These are phyloP conservation scores for Sylvia atricapilla DNA, from an alignment of 2,113 vertebrate species.

Conservation along the genomic window DNA sequence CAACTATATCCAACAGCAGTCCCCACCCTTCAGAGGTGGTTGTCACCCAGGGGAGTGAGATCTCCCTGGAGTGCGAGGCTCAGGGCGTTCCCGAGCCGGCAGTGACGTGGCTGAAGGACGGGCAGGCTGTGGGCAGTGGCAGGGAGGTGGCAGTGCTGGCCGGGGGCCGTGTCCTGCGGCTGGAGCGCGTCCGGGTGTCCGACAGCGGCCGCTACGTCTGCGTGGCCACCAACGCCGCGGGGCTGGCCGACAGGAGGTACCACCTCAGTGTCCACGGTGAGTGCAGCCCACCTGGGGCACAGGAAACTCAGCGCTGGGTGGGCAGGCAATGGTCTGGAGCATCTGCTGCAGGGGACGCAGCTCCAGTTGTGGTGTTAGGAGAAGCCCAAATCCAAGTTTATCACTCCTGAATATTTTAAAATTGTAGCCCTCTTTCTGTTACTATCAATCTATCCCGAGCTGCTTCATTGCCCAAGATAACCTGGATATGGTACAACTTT, in stretches of 20 bases:
- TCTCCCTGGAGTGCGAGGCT: constrained; percentile 83
- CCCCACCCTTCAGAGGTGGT: constrained; percentile 64
- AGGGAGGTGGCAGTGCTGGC: constrained; percentile 69
- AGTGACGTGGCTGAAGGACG: constrained; percentile 91
- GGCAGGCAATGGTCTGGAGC: neutral
- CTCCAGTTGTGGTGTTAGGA: neutral
- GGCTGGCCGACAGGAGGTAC: constrained; percentile 87
- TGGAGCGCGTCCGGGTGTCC: constrained; percentile 78
- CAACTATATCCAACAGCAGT: constrained; percentile 76
- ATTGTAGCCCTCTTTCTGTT: neutral
- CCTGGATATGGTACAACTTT: neutral
- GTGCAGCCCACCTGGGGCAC: neutral
- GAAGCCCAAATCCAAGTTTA: neutral
- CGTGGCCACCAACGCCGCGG: constrained; percentile 87
- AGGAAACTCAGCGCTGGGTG: rapidly evolving
- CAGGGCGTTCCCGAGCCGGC: constrained; percentile 83
- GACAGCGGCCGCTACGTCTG: constrained; percentile 91
- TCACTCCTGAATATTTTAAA: neutral
- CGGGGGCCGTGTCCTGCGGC: constrained; percentile 77
- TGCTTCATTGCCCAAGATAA: rapidly evolving
- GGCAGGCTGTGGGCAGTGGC: constrained; percentile 68
- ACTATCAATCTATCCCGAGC: neutral
- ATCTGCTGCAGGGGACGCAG: neutral
- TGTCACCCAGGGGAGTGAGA: constrained; percentile 75
- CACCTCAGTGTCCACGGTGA: constrained; percentile 89